These are phyloP conservation scores for Temnothorax unifasciatus DNA, from an alignment of 2,888 invertebrate genomes.

Conservation along the genomic window DNA sequence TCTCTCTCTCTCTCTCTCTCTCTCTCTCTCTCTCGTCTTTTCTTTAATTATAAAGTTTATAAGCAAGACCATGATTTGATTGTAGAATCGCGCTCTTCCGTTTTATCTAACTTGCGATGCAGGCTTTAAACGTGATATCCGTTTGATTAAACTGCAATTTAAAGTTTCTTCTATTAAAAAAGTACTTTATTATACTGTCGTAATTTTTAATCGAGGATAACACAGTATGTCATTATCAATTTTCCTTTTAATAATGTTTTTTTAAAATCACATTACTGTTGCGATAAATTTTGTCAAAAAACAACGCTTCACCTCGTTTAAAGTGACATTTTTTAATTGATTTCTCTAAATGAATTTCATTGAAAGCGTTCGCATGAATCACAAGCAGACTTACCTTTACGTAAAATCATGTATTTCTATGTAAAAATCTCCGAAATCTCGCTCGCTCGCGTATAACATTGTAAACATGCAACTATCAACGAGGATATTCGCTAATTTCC, in stretches of 20 bases:
- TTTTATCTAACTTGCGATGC: slow-evolving; percentile 20
- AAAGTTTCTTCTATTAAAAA: slow-evolving; percentile 20
- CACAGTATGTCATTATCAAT: not conserved
- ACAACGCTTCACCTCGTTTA: not conserved
- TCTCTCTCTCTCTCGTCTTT: not conserved
- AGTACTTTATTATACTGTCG: not conserved
- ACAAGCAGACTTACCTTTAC: not conserved
- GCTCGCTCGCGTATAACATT: not conserved
- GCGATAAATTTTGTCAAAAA: not conserved
- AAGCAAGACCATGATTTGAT: slow-evolving; percentile 18
- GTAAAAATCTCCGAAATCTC: not conserved
- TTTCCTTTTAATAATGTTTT: not conserved
- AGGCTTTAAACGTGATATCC: slow-evolving; percentile 11
- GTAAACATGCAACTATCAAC: not conserved
- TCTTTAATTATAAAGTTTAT: slow-evolving; percentile 49
- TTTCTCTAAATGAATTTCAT: not conserved
- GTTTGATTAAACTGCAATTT: slow-evolving; percentile 29
- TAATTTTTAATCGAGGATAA: not conserved
- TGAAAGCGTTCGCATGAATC: not conserved
- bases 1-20: not conserved
- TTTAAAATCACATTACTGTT: not conserved
- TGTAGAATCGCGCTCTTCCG: slow-evolving; percentile 1
- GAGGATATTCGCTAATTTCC: not conserved
- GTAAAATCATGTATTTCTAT: not conserved
- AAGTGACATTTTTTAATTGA: not conserved